Evolutionary conservation across 92 coral and sea anemone genomes (phyloP), one percentile per base, ranked within the genome.

Genomic region (Palythoa grandiflora): DNA sequence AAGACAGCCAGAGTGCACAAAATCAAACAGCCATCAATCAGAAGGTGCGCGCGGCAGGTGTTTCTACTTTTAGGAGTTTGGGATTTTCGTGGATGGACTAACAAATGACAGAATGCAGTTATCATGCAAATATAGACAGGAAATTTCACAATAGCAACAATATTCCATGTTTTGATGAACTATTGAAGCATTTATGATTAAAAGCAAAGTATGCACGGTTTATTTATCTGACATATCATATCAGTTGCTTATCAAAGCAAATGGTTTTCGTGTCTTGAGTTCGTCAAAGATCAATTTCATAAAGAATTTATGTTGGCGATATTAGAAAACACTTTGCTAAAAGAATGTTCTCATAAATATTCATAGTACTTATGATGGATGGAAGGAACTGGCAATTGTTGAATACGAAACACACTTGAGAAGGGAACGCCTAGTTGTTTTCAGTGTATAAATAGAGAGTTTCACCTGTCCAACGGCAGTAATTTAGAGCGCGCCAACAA

Each of bases 371-470:
- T 38, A 2, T 81, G 75, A 81, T 81, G 44, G 44, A 74, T 65
- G 76, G 75, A 81, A 66, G 86, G 63, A 81, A 66, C 44, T 21
- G 38, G 48, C 35, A 50, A 81, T 68, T 66, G 76, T 13, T 61
- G 66, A 21, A 66, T 20, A 11, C 37, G 60, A 17, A 63, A 4
- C 14, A 71, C 20, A 63, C 12, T 65, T 21, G 10, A 65, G 11
- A 47, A 28, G 86, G 86, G 60, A 81, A 81, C 86, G 86, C 86
- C 86, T 74, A 40, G 13, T 66, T 21, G 75, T 65, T 81, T 20
- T 74, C 75, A 39, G 60, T 48, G 19, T 47, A 16, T 47, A 40
- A 66, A 81, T 81, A 47, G 19, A 48, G 17, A 28, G 20, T 14
- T n/a, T 28, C 86, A 81, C 86, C 86, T 81, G 75, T 59, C 86